A percentile compares a stretch with the other conserved stretches of the same genome.
Conservation (phyloP, 2,888 invertebrate genomes). For the Agriotes lineatus region DNA sequence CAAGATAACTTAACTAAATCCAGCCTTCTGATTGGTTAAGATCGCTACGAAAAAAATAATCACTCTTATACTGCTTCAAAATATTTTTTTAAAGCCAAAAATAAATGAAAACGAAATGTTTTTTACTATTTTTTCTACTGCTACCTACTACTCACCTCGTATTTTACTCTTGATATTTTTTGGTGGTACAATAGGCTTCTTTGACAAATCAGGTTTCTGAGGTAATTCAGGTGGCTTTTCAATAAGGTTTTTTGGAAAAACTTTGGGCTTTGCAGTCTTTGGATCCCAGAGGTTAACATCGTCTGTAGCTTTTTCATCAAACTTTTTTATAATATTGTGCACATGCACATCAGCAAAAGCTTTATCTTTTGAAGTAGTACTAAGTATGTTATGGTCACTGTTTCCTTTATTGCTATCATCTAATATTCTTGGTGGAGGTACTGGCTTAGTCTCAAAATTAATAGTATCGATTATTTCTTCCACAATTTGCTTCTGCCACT, state of each 20-base stretch:
- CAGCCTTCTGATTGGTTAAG: no score
- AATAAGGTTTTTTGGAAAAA: conserved; percentile 55
- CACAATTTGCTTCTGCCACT: conserved; percentile 58
- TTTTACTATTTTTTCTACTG: no score
- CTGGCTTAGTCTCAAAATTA: conserved; percentile 15
- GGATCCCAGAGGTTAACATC: conserved; percentile 36
- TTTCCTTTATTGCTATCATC: background rate
- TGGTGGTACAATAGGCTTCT: conserved; percentile 61
- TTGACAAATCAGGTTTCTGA: conserved; percentile 53
- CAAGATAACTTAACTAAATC: no score
- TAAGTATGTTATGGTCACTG: conserved; percentile 6
- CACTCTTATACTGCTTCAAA: no score
- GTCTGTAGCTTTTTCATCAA: conserved; percentile 56
- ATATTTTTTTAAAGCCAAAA: no score
- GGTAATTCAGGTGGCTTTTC: conserved; percentile 61
- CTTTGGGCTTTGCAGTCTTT: conserved; percentile 54
- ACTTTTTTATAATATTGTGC: conserved; percentile 64
- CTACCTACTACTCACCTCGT: conserved; percentile 60
- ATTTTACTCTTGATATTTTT: conserved; percentile 57
- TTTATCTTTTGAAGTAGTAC: conserved; percentile 42
- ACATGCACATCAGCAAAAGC: conserved; percentile 62
- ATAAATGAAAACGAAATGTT: no score
- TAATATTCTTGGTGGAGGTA: background rate
- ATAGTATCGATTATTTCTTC: conserved; percentile 53
- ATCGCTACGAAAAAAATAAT: no score